phyloP scores from a whole-genome alignment of 2,797 vertebrate species.

The Melanotaenia parkinsoni region DNA sequence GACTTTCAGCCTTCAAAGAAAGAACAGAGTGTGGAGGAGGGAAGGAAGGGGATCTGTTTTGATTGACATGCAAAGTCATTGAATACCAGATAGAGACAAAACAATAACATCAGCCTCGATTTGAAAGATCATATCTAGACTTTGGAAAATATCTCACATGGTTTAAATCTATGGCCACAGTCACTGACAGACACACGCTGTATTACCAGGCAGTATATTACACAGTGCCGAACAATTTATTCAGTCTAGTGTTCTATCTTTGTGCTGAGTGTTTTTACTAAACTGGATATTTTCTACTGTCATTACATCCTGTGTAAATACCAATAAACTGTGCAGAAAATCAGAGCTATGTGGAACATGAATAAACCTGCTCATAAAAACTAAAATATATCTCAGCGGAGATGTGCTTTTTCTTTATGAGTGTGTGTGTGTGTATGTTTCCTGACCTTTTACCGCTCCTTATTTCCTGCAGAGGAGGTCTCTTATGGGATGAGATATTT shows the following conservation, averaged over 20 bases:
- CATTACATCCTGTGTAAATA: background rate
- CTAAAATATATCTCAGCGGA: constrained; percentile 19
- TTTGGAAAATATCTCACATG: constrained; percentile 64
- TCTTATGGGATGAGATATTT: constrained; percentile 61
- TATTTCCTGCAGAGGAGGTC: constrained; percentile 60
- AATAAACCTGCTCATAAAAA: constrained; percentile 11
- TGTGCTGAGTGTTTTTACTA: constrained; percentile 16
- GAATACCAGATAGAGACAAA: constrained; percentile 70
- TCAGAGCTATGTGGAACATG: background rate
- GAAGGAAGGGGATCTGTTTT: background rate
- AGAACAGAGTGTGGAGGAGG: background rate
- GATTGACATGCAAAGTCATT: constrained; percentile 66
- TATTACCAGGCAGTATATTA: constrained; percentile 52
- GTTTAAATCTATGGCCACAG: constrained; percentile 64
- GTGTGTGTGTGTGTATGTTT: background rate
- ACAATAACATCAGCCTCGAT: constrained; percentile 69
- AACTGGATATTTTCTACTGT: background rate
- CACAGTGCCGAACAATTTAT: constrained; percentile 29
- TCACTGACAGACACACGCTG: constrained; percentile 37
- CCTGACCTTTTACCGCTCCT: constrained; percentile 55
- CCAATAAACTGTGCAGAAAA: constrained; percentile 12
- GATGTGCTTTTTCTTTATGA: constrained; percentile 12
- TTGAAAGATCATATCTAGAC: constrained; percentile 68
- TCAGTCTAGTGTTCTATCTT: background rate
- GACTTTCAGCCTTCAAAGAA: constrained; percentile 49